Evolutionary conservation across 2,113 vertebrate species (phyloP), one percentile per base, ranked within the genome.

Genomic region (Triplophysa tibetana): DNA sequence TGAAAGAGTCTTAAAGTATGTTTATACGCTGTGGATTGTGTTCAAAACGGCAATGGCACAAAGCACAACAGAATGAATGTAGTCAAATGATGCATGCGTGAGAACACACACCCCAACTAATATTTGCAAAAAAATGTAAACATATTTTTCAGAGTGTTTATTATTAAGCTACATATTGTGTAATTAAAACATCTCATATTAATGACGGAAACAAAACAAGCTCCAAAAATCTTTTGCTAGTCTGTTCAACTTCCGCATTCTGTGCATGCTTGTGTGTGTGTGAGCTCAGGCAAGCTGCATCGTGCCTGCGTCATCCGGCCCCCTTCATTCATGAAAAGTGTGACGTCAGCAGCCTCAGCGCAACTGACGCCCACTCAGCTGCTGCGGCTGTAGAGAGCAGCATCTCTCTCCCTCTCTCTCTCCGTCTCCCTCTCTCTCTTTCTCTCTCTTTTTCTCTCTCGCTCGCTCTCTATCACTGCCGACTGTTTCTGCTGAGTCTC

Each of bases 271-370:
- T 24, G 23, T 17, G 33, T 4, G 21, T 0, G 60, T 21, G 26
- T 10, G 33, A 24, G 17, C 11, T 72, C 26, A 38, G 70, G n/a
- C 13, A 14, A 81, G 73, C 87, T 66, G 81, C 81, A 83, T 88
- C 85, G 86, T 84, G 84, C 58, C 88, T 92, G 91, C 91, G 91
- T 92, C 91, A 93, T 87, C 78, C 23, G 82, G 85, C 26, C 82
- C 82, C 80, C 83, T 91, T 90, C 92, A 93, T 92, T 93, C 92
- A 93, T 93, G 92, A 93, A 93, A 93, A 90, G 81, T 80, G 91
- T 93, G 91, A 92, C 91, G 91, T 88, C 85, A 85, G 89, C 88
- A 82, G 85, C 84, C 84, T 79, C 80, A 84, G 85, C 85, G 79
- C 83, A 70, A 33, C 83, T 69, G 63, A 83, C 81, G 79, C 89